A percentile compares a stretch with the other conserved stretches of the same genome.
These are phyloP conservation scores for Schizopygopsis pylzovi DNA, from an alignment of 2,797 vertebrate species.

Conservation along the genomic window DNA sequence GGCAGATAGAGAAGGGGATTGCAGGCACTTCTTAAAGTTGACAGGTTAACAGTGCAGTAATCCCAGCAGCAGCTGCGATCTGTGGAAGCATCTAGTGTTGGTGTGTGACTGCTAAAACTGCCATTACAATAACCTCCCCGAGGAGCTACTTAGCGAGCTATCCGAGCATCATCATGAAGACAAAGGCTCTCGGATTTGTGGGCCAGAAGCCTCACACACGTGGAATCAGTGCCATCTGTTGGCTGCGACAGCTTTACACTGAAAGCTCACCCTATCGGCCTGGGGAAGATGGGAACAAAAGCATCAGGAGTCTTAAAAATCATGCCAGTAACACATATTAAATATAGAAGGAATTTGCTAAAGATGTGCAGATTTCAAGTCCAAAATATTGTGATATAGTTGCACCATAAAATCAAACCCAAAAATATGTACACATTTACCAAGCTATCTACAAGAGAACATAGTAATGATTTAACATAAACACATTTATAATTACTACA, in stretches of 20 bases:
- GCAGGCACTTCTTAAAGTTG: slow-evolving; percentile 53
- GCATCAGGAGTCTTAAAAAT: background rate
- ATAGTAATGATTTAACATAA: background rate
- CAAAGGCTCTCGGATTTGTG: slow-evolving; percentile 63
- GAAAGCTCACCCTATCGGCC: background rate
- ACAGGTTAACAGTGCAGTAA: slow-evolving; percentile 61
- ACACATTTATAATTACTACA: background rate
- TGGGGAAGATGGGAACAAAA: background rate
- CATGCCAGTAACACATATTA: background rate
- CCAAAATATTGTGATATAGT: background rate
- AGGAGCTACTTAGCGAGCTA: slow-evolving; percentile 72
- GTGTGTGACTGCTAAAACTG: slow-evolving; percentile 73
- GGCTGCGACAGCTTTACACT: slow-evolving; percentile 30
- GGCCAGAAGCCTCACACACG: slow-evolving; percentile 13
- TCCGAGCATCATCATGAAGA: slow-evolving; percentile 71
- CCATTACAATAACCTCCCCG: slow-evolving; percentile 74
- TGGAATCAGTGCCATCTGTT: slow-evolving; percentile 64
- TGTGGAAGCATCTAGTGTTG: slow-evolving; percentile 73
- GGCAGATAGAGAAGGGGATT: slow-evolving; percentile 53
- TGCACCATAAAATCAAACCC: background rate
- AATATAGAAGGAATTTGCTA: background rate
- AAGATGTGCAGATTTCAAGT: background rate
- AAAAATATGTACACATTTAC: background rate
- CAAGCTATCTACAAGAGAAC: background rate
- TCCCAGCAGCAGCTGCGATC: slow-evolving; percentile 72